Evolutionary conservation across 2,888 invertebrate species (phyloP), one percentile per base, ranked within the genome.

Genomic region (Synanthedon formicaeformis): DNA sequence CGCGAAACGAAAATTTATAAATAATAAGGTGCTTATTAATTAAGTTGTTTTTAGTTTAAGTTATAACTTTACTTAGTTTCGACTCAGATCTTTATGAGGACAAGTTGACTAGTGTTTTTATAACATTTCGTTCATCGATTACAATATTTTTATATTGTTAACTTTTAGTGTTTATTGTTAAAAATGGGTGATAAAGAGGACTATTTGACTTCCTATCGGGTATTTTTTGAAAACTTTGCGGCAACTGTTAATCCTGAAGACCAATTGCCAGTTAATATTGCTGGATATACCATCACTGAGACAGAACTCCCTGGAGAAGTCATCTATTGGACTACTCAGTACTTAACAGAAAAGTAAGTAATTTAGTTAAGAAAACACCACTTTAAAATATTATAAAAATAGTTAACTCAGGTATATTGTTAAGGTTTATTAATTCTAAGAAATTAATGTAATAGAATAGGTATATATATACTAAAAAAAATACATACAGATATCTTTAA

Each of bases 311-410:
- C 90, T 62, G 94, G 94, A 50, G 93, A 93, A 74, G 90, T 94
- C 58, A 89, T 93, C 55, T 92, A 92, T 77, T 93, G 93, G 92
- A 91, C 90, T 51, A 89, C 92, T 54, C 93, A 93, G 74, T 94
- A 94, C 82, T 88, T 94, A 66, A 90, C 90, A 62, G 91, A 92
- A 78, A 92, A 92, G 94, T 94, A 85, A 92, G 91, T 89, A 55
- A 27, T 40, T 11, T 34, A 34, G 8, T 34, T 23, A 23, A 23
- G 23, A 23, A 23, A 5, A 23, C 23, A 23, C 5, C 23, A 23
- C 23, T 5, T 5, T 23, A 23, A 23, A 23, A 23, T 23, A 23
- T 23, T 23, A 23, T 4, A 23, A 23, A 23, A 23, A 23, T 23
- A 23, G 4, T 23, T 23, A 23, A 23, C 5, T 23, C 23, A 23